Percentiles rank a stretch among this genome's conserved stretches.
phyloP scores from a whole-genome alignment of 2,113 vertebrate genomes.

The Psettodes erumei region DNA sequence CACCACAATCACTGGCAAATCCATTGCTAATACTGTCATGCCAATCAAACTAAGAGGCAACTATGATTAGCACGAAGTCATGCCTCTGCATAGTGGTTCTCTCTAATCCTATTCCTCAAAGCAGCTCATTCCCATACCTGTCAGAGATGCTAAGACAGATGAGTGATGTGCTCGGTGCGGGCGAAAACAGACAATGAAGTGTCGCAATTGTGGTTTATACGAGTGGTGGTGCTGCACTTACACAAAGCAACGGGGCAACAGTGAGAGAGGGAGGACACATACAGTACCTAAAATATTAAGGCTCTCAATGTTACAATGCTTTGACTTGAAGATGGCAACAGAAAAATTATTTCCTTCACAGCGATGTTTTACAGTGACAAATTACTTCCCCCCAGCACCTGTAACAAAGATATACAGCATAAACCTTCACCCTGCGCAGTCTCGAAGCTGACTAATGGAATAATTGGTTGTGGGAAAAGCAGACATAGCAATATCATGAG shows the following conservation, averaged over 20 bases:
- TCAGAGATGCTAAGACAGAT: conserved; percentile 10
- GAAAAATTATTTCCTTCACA: neutral
- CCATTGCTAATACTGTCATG: conserved; percentile 25
- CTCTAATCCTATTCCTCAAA: conserved; percentile 14
- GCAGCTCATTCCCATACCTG: conserved; percentile 16
- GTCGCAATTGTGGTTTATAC: conserved; percentile 13
- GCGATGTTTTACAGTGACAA: neutral
- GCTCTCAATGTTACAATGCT: neutral
- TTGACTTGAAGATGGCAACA: neutral
- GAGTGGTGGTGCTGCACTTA: neutral
- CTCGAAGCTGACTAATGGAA: conserved; percentile 17
- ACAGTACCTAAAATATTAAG: no score
- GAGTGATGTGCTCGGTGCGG: conserved; percentile 35
- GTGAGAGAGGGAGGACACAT: no score
- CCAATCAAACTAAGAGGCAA: conserved; percentile 7
- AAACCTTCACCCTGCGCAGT: conserved; percentile 3
- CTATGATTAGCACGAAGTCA: conserved; percentile 35
- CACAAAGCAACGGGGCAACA: neutral
- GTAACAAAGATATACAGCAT: neutral
- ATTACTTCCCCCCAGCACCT: neutral
- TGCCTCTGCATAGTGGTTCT: neutral
- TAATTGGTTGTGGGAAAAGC: conserved; percentile 40
- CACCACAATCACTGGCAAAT: conserved; percentile 12
- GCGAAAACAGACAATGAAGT: conserved; percentile 18
- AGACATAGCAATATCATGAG: conserved; percentile 44